Evolutionary conservation across 1,140 invertebrate genomes (phyloP), one percentile per base, ranked within the genome.

Genomic region (Agrilus planipennis): DNA sequence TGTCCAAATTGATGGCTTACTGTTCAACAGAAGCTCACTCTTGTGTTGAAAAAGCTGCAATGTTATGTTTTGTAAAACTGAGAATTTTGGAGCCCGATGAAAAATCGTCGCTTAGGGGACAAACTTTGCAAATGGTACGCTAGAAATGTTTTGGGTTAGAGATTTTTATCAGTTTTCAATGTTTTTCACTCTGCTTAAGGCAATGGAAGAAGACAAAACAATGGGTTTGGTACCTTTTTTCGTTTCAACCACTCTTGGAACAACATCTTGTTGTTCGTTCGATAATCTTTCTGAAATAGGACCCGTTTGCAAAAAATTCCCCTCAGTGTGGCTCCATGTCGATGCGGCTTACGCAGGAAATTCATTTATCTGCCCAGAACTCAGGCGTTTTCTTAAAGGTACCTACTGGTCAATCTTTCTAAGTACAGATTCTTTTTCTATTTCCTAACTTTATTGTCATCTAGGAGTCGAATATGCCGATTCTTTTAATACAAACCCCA

Each of bases 31-130:
- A 98, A 72, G 89, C 94, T 17, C 96, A 99, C 64, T 97, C 92
- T n/a, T 97, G 90, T 60, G 93, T 98, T 6, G 95, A 99, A 68
- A 99, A 99, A 63, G 92, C 92, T 10, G 95, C 93, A 0, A 98
- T 98, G 91, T 97, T 99, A 50, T 85, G 82, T 49, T 94, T 98
- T 57, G 93, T 99, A 0, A 99, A 98, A 61, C 68, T 99, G 41
- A 70, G 94, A 42, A 96, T 99, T 55, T 69, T 99, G 19, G 93
- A 98, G 57, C 89, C 94, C 0, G 95, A 99, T 62, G 85, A 91
- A 40, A 82, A 91, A 44, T 92, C 86, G 54, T 80, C 84, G 11
- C 70, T 99, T 9, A 73, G 93, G 41, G 95, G 93, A 7, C 74
- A 83, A 32, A 91, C 86, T 10, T 64, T 99, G 20, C 71, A 72